These are phyloP conservation scores for Pristionchus arcanus DNA, from an alignment of 2,888 invertebrate genomes.

Conservation along the genomic window DNA sequence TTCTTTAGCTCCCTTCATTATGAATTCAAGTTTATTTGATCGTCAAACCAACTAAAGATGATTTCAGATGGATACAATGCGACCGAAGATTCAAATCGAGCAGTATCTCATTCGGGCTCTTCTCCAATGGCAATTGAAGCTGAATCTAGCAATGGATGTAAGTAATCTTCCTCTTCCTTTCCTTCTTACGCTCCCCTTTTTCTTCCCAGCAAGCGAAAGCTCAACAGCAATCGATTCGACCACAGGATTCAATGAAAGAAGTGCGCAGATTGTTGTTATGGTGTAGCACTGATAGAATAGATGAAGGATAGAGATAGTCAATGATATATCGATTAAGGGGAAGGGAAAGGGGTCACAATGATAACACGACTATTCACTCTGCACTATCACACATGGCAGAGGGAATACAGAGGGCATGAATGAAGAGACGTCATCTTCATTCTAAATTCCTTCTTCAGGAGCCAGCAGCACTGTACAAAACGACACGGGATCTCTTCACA, in stretches of 20 bases:
- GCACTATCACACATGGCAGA: too few species aligned
- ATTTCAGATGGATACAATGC: constrained; percentile 34
- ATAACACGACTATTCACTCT: too few species aligned
- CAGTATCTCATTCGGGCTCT: constrained; percentile 46
- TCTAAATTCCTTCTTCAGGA: background rate
- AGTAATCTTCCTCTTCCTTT: background rate
- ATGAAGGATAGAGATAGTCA: background rate
- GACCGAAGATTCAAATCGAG: constrained; percentile 35
- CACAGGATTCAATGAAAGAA: background rate
- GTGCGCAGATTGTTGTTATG: background rate
- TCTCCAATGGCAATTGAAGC: constrained; percentile 16
- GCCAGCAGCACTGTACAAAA: constrained; percentile 12
- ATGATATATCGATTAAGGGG: too few species aligned
- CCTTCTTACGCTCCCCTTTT: background rate
- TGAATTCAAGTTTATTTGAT: too few species aligned
- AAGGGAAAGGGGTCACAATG: too few species aligned
- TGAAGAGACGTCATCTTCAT: too few species aligned
- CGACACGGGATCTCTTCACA: constrained; percentile 22
- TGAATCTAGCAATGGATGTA: background rate
- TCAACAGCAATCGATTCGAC: constrained; percentile 8
- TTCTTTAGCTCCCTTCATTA: too few species aligned
- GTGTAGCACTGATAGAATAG: background rate
- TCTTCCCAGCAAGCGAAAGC: constrained; percentile 7
- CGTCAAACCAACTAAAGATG: too few species aligned
- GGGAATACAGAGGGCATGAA: too few species aligned